These are phyloP conservation scores for Tamias sibiricus DNA, from an alignment of 2,113 vertebrate genomes.

Conservation along the genomic window DNA sequence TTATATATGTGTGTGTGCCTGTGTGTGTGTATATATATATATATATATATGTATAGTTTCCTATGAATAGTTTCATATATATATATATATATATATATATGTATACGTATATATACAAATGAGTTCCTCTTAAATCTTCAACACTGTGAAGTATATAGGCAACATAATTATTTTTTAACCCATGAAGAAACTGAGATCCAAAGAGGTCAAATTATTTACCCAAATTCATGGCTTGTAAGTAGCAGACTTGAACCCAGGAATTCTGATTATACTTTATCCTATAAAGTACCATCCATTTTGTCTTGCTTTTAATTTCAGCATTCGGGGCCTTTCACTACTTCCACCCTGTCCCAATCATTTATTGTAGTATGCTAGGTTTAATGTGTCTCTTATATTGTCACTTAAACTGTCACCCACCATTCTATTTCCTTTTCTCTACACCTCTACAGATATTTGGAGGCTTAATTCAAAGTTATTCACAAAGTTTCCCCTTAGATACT, in stretches of 20 bases:
- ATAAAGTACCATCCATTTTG: neutral
- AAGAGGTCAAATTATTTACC: neutral
- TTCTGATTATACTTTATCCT: neutral
- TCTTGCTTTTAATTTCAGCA: constrained; percentile 34
- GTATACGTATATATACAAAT: neutral
- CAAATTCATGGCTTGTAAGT: neutral
- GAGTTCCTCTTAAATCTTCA: neutral
- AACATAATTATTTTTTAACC: neutral
- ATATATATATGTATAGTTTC: neutral
- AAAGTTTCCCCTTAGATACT: neutral
- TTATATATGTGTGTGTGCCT: too few species aligned
- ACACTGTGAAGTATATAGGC: neutral
- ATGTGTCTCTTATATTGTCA: neutral
- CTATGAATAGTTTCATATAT: too few species aligned
- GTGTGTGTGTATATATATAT: too few species aligned
- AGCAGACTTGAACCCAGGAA: neutral
- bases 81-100: too few species aligned
- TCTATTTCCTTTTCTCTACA: neutral
- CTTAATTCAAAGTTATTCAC: constrained; percentile 30
- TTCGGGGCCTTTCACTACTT: neutral
- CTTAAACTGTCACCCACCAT: neutral
- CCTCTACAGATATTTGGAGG: neutral
- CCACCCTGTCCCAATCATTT: neutral
- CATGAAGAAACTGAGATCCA: neutral
- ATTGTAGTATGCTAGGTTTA: neutral